Conservation (phyloP, 2,888 invertebrate species). For the Agrotis clavis region DNA sequence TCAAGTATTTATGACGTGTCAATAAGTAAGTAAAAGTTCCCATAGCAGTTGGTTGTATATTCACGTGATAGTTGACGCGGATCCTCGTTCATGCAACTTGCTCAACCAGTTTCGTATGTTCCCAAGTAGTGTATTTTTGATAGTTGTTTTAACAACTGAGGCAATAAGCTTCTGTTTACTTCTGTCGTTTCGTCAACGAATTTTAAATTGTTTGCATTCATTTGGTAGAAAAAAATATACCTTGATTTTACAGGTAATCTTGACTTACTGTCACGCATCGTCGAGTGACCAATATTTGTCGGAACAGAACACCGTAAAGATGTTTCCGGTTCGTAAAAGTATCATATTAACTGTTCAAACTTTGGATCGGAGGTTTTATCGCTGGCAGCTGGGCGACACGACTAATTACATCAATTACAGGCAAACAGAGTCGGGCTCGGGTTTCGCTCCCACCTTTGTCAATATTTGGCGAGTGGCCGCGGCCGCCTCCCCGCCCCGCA, state of each 20-base stretch:
- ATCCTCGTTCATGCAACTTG: not conserved
- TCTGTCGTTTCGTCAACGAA: slow-evolving; percentile 43
- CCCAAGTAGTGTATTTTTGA: not conserved
- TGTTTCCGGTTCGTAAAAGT: slow-evolving; percentile 89
- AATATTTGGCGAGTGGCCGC: slow-evolving; percentile 84
- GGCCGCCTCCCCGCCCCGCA: slow-evolving; percentile 64
- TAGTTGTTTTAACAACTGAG: slow-evolving; percentile 53
- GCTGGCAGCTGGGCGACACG: slow-evolving; percentile 89
- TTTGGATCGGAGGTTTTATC: slow-evolving; percentile 80
- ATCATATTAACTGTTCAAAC: slow-evolving; percentile 89
- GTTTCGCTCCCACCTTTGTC: slow-evolving; percentile 90
- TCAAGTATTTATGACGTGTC: slow-evolving; percentile 22
- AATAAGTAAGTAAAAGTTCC: not conserved
- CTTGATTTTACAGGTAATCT: slow-evolving; percentile 71
- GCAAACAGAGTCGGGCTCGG: slow-evolving; percentile 85
- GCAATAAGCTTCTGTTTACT: slow-evolving; percentile 54
- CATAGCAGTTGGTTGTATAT: not conserved
- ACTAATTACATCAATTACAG: slow-evolving; percentile 91
- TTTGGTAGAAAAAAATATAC: slow-evolving; percentile 34
- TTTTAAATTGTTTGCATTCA: slow-evolving; percentile 50
- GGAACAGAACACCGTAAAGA: slow-evolving; percentile 87
- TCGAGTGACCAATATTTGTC: slow-evolving; percentile 89
- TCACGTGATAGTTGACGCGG: not conserved
- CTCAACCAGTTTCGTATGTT: slow-evolving; percentile 15
- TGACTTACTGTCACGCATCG: slow-evolving; percentile 84